These are phyloP conservation scores for Palythoa caribaeorum DNA, from an alignment of 92 coral and sea anemone species.

Conservation along the genomic window DNA sequence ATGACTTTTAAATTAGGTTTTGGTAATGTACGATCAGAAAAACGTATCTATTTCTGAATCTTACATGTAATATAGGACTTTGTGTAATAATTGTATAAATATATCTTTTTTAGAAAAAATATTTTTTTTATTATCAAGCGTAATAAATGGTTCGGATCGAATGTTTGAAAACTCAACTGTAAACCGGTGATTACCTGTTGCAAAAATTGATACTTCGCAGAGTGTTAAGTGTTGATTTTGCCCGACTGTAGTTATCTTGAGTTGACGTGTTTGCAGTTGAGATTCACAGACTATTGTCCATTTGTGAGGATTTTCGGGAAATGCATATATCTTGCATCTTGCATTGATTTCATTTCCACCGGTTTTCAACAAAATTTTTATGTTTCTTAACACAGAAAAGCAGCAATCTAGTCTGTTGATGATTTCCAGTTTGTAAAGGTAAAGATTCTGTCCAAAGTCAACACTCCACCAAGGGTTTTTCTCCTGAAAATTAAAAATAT, in stretches of 20 bases:
- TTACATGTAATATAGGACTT: too few species aligned
- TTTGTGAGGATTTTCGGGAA: not conserved
- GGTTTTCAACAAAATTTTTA: not conserved
- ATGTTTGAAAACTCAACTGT: not conserved
- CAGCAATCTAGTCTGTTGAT: slow-evolving; percentile 25
- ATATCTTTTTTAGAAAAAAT: too few species aligned
- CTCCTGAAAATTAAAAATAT: not conserved
- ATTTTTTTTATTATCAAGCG: too few species aligned
- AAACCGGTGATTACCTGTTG: slow-evolving; percentile 3
- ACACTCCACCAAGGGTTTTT: slow-evolving; percentile 38
- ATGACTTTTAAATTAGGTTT: too few species aligned
- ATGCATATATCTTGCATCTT: not conserved
- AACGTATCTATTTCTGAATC: too few species aligned
- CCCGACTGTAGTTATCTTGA: slow-evolving; percentile 21
- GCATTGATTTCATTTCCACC: not conserved
- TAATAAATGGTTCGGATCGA: not conserved
- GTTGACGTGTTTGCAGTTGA: slow-evolving; percentile 1
- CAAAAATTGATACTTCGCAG: slow-evolving; percentile 17
- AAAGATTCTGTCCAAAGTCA: not conserved
- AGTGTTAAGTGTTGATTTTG: slow-evolving; percentile 5
- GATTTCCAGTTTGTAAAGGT: slow-evolving; percentile 19
- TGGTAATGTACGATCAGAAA: too few species aligned
- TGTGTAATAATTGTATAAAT: too few species aligned
- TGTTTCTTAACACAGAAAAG: not conserved
- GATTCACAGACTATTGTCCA: slow-evolving; percentile 17